Base-by-base conservation (phyloP, 2,113 vertebrate genomes). In the Trogon melanurus region DNA sequence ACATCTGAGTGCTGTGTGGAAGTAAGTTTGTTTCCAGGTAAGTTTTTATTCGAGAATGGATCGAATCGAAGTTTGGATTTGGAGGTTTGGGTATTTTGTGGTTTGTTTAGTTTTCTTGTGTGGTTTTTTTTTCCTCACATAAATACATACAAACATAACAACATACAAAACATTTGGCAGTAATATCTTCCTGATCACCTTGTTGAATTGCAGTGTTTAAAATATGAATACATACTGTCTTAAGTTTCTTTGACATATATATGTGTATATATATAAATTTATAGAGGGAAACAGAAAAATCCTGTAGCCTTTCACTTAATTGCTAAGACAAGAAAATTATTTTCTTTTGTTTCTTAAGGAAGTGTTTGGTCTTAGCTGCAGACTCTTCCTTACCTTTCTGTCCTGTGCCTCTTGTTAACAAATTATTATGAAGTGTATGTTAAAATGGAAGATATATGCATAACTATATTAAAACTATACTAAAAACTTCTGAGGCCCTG, bases 381-480 rank as follows among this genome's bases (percentile, higher is more conserved):
- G 44, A 29, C 11, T 71, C 64, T 47, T 30, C 6, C 25, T 80
- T 87, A 51, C 5, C 7, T 6, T 51, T 94, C 36, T 73, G 30
- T 85, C 44, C 45, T 45, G 8, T 88, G 8, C 16, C 17, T 74
- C 15, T 11, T 27, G 18, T 65, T 71, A 85, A 58, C 32, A 78
- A 89, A 69, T 25, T 15, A 23, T 25, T 58, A 41, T 16, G 10
- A 85, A 74, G 44, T 85, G 7, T 16, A 8, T 69, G 26, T 51
- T 89, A 36, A 57, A 79, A 45, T 29, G 30, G 41, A 94, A 85
- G 44, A 22, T 90, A 5, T 48, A 41, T 84, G 11, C 26, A 48
- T 71, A 44, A 12, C 12, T 64, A 73, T 91, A 73, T 91, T 94
- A 83, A 95, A 96, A 76, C 27, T 71, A 32, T 38, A 58, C 84